Percentiles rank a stretch among this genome's conserved stretches.
Conservation (phyloP, 2,797 vertebrate genomes). For the Melanotaenia trifasciata region DNA sequence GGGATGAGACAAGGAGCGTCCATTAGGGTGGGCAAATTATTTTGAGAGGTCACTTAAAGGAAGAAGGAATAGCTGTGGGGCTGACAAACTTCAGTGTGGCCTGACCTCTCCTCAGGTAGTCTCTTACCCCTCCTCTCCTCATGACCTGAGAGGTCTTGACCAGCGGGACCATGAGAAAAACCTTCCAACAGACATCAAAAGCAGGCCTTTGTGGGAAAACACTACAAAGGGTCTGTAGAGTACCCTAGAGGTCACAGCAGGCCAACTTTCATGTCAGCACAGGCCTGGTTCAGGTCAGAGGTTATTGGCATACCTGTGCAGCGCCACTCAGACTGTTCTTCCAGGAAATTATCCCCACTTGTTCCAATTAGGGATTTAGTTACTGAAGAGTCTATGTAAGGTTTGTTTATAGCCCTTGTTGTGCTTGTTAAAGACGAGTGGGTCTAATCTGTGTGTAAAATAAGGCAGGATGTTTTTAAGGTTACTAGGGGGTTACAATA, state of each 20-base stretch:
- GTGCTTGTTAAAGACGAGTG: constrained; percentile 41
- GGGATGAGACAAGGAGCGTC: neutral
- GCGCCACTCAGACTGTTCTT: constrained; percentile 71
- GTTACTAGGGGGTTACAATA: constrained; percentile 30
- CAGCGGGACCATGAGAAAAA: constrained; percentile 72
- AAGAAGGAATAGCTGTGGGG: constrained; percentile 48
- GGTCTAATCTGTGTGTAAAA: constrained; percentile 58
- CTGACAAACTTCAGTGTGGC: constrained; percentile 59
- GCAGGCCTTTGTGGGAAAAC: constrained; percentile 74
- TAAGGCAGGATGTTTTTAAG: constrained; percentile 35
- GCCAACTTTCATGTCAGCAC: constrained; percentile 81
- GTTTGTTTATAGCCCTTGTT: constrained; percentile 71
- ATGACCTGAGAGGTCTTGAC: constrained; percentile 56
- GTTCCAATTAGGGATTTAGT: constrained; percentile 76
- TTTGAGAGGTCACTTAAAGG: constrained; percentile 69
- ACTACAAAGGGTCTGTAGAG: constrained; percentile 48
- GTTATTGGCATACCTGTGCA: constrained; percentile 79
- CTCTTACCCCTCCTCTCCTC: constrained; percentile 26
- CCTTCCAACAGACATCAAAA: constrained; percentile 77
- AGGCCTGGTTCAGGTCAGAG: constrained; percentile 73
- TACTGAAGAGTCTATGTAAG: constrained; percentile 50
- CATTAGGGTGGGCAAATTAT: constrained; percentile 37
- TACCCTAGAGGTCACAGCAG: constrained; percentile 63
- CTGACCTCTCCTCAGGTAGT: constrained; percentile 76
- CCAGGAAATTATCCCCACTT: constrained; percentile 81